Conservation (phyloP, 1,140 invertebrate genomes). For the Rhysida immarginata region DNA sequence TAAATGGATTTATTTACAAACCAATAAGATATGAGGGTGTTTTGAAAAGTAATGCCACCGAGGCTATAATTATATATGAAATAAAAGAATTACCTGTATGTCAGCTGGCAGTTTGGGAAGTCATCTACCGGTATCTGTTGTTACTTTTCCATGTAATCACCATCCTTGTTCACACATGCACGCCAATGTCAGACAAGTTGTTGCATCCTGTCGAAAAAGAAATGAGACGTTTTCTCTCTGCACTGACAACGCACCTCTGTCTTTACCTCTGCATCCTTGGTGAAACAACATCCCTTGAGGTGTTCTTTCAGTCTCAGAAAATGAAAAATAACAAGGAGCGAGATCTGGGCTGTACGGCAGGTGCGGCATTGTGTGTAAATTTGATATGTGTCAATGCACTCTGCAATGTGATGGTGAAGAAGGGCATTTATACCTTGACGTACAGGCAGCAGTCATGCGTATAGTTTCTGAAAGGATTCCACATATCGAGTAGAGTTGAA, state of each 20-base stretch:
- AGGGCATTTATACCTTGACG: neutral
- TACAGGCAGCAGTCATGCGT: too few relatives aligned
- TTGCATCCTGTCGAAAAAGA: neutral
- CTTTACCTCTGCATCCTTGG: neutral
- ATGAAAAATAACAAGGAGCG: neutral
- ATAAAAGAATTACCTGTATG: too few relatives aligned
- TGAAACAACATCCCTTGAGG: neutral
- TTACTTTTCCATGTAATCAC: neutral
- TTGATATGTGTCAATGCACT: neutral
- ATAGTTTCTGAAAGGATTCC: too few relatives aligned
- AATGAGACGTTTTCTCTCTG: neutral
- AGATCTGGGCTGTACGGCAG: neutral
- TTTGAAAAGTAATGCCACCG: too few relatives aligned
- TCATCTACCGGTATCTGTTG: too few relatives aligned
- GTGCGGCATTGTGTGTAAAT: neutral
- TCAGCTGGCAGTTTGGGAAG: too few relatives aligned
- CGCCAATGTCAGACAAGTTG: neutral
- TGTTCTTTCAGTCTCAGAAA: neutral
- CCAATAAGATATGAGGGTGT: too few relatives aligned
- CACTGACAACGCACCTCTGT: neutral
- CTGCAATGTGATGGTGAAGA: neutral
- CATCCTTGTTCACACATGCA: neutral
- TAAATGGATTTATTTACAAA: too few relatives aligned
- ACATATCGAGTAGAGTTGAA: too few relatives aligned
- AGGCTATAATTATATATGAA: too few relatives aligned